Evolutionary conservation across 2,888 invertebrate genomes (phyloP).

Genomic region (Cryptus viduatorius): DNA sequence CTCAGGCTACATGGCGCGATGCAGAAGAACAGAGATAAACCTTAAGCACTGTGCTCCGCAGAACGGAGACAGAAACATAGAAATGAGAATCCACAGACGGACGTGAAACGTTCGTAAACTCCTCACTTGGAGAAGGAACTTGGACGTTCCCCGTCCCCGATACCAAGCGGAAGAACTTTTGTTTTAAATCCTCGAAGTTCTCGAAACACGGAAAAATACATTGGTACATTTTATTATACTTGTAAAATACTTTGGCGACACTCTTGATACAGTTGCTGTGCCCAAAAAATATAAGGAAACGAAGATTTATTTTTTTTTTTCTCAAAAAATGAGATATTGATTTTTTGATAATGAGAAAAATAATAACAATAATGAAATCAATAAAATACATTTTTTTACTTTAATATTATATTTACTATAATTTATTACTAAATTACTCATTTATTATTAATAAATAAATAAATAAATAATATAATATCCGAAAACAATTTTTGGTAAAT

Average conservation of each 20-base stretch:
- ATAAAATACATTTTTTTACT: no score
- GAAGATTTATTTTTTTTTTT: background rate
- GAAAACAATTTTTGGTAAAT: background rate
- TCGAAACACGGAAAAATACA: conserved; percentile 26
- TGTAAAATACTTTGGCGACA: conserved; percentile 20
- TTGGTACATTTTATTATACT: conserved; percentile 46
- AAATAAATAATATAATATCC: no score
- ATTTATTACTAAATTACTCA: no score
- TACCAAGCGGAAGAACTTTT: conserved; percentile 52
- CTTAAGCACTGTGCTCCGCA: conserved; percentile 28
- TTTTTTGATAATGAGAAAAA: no score
- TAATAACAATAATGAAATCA: no score
- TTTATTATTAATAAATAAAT: no score
- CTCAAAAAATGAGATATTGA: background rate
- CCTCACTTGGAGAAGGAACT: conserved; percentile 44
- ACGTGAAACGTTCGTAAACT: conserved; percentile 61
- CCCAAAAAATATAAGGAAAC: background rate
- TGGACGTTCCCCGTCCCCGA: conserved; percentile 12
- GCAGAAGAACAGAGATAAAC: conserved; percentile 51
- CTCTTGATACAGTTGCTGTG: background rate
- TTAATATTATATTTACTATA: no score
- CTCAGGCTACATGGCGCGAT: conserved; percentile 29
- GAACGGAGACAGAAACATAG: conserved; percentile 20
- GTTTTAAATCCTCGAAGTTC: conserved; percentile 58
- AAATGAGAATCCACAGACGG: conserved; percentile 42